Evolutionary conservation across 2,113 vertebrate species (phyloP).

Genomic region (Indicator maculatus): DNA sequence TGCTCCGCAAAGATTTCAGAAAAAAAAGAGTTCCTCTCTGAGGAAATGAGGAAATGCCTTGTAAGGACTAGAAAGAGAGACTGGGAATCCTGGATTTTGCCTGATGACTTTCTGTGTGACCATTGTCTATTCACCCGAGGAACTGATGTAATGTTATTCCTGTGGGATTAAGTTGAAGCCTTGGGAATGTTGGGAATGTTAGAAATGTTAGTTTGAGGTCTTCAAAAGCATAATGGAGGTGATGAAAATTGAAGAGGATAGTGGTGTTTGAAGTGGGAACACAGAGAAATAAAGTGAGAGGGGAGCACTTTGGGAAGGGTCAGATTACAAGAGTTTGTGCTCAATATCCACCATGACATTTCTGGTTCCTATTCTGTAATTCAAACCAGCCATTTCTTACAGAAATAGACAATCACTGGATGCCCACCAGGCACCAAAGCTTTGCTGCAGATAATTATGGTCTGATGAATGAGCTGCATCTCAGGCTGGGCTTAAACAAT

Average conservation of each 20-base stretch:
- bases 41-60: slow-evolving; percentile 45
- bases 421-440: slow-evolving; percentile 26
- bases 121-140: not conserved
- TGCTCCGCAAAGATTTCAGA: not conserved
- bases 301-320: not conserved
- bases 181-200: slow-evolving; percentile 5
- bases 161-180: slow-evolving; percentile 37
- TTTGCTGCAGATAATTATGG: slow-evolving; percentile 46
- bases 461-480: slow-evolving; percentile 34
- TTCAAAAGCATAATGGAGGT: slow-evolving; percentile 39
- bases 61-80: not conserved
- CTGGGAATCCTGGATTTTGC: not conserved
- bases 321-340: slow-evolving; percentile 21
- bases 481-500: not conserved
- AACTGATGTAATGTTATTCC: not conserved
- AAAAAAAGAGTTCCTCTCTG: not conserved
- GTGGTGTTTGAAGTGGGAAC: slow-evolving; percentile 32
- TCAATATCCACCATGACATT: slow-evolving; percentile 21
- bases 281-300: slow-evolving; percentile 29
- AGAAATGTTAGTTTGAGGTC: slow-evolving; percentile 39
- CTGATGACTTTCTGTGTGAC: not conserved
- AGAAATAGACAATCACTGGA: slow-evolving; percentile 57
- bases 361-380: slow-evolving; percentile 45
- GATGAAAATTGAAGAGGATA: not conserved
- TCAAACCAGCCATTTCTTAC: slow-evolving; percentile 4